Evolutionary conservation across 2,797 vertebrate species (phyloP), one percentile per base, ranked within the genome.

Genomic region (Salmo trutta): DNA sequence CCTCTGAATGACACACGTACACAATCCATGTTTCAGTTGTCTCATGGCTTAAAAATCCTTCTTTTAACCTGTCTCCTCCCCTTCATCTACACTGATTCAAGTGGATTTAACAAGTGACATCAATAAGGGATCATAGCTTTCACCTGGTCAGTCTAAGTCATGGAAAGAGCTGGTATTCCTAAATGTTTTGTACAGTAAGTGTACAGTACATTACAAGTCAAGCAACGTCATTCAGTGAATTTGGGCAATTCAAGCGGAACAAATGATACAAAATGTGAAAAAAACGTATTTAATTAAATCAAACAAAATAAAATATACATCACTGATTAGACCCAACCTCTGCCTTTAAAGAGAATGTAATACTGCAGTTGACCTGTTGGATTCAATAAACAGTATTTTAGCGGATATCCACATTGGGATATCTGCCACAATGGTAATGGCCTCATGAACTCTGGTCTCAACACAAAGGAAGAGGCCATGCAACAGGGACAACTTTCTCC

Each of bases 401-500:
- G 27, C 31, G 47, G 66, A 81, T 56, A 81, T n/a, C 12, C 17
- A 73, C 70, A 74, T 71, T 79, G 68, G 17, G 19, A 78, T 69
- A 51, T 74, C 19, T 73, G 76, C 27, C 73, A 68, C 52, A 41
- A 73, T 77, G 72, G 82, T 56, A 78, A 59, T 54, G 47, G 54
- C 74, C 76, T n/a, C 4, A 62, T 17, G n/a, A 79, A 54, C 1
- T 86, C 76, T 85, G 86, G 79, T 41, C 83, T 87, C 84, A 86
- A 87, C 67, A 84, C 72, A 79, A 67, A 5, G 62, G 1, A 72
- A 12, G 67, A 86, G 79, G 81, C 71, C 76, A 75, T 72, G 83
- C n/a, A 27, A 65, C 31, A 33, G 53, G 33, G 36, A 70, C 64
- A 74, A 47, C 68, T 54, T 85, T 73, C 80, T 82, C 54, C 76